Percentiles rank a stretch among this genome's conserved stretches.
Conservation (phyloP, 2,797 vertebrate genomes). For the Poliocrania exsul region DNA sequence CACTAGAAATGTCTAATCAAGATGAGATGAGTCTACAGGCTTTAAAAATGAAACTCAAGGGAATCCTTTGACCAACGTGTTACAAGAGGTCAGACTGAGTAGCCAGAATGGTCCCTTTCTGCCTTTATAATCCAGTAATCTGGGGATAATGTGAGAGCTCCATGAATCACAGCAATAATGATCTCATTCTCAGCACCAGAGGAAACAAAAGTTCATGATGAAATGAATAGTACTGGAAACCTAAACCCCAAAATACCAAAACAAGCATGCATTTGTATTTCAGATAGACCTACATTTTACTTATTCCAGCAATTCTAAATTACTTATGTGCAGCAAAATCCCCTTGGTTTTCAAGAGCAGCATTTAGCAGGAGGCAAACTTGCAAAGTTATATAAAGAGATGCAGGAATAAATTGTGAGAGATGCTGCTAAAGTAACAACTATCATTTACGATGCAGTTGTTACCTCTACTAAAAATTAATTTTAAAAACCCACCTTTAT, state of each 20-base stretch:
- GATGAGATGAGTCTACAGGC: not conserved
- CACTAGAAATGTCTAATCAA: not conserved
- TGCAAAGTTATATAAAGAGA: not conserved
- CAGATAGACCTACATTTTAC: conserved; percentile 24
- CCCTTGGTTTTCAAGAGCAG: conserved; percentile 3
- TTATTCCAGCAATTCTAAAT: conserved; percentile 8
- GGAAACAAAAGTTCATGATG: conserved; percentile 49
- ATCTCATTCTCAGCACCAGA: conserved; percentile 55
- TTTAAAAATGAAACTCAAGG: conserved; percentile 19
- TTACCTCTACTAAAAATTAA: not conserved
- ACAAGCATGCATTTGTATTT: conserved; percentile 48
- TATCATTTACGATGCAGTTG: not conserved
- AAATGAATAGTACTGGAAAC: conserved; percentile 26
- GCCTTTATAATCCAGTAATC: conserved; percentile 27
- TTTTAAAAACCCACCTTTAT: not conserved
- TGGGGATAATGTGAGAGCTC: conserved; percentile 4
- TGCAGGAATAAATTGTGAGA: not conserved
- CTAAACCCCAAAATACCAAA: conserved; percentile 39
- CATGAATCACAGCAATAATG: conserved; percentile 61
- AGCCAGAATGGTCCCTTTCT: not conserved
- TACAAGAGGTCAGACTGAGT: not conserved
- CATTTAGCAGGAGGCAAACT: conserved; percentile 5
- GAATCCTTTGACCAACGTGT: not conserved
- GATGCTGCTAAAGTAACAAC: not conserved
- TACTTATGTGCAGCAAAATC: not conserved